phyloP scores from a whole-genome alignment of 2,888 invertebrate genomes.

The Drosophila falleni region DNA sequence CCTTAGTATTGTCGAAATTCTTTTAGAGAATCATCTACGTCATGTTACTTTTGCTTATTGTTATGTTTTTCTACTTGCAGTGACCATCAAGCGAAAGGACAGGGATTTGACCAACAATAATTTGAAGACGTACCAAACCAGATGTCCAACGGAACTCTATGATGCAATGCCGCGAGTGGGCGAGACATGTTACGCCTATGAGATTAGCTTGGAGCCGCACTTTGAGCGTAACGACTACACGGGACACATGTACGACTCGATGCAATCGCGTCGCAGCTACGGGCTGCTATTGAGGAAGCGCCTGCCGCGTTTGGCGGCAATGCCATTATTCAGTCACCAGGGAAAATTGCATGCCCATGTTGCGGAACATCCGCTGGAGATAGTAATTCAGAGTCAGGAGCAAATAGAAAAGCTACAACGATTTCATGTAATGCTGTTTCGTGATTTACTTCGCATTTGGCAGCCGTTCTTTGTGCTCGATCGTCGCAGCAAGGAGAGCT shows the following conservation, averaged over 20 bases:
- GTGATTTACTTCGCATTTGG: slow-evolving; percentile 88
- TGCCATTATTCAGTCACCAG: slow-evolving; percentile 91
- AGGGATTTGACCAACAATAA: background rate
- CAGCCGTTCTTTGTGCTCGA: slow-evolving; percentile 88
- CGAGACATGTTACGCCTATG: slow-evolving; percentile 87
- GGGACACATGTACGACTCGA: slow-evolving; percentile 67
- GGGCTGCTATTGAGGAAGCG: slow-evolving; percentile 88
- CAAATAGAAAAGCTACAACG: slow-evolving; percentile 87
- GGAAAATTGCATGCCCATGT: slow-evolving; percentile 86
- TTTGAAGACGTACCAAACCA: slow-evolving; percentile 57
- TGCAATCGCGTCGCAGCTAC: slow-evolving; percentile 85
- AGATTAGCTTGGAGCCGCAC: slow-evolving; percentile 87
- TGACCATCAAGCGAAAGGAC: slow-evolving; percentile 64
- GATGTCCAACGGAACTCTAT: slow-evolving; percentile 71
- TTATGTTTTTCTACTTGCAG: slow-evolving; percentile 59
- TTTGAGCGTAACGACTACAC: slow-evolving; percentile 87
- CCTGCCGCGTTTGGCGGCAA: slow-evolving; percentile 88
- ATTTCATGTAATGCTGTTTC: slow-evolving; percentile 92
- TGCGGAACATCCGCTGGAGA: slow-evolving; percentile 86
- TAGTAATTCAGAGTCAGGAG: slow-evolving; percentile 85
- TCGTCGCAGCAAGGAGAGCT: slow-evolving; percentile 86
- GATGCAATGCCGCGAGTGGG: slow-evolving; percentile 71
- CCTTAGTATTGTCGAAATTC: too few species aligned
- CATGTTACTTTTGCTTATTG: background rate
- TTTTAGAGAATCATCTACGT: background rate